Evolutionary conservation across 2,797 vertebrate genomes (phyloP), one percentile per base, ranked within the genome.

Genomic region (Neosilurus hyrtlii): DNA sequence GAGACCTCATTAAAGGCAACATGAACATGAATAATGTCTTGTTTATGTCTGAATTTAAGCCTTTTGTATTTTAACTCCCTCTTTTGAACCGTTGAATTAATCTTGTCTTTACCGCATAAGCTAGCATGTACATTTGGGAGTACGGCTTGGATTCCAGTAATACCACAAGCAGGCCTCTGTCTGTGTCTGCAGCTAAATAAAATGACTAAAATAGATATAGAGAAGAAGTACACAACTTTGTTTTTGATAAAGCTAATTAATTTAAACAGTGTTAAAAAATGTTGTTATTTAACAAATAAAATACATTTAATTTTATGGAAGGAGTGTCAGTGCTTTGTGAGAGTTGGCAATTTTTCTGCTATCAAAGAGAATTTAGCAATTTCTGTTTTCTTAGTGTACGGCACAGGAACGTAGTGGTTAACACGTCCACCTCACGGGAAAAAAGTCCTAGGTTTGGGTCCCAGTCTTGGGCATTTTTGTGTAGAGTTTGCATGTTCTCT

Each of bases 1-100:
- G 57, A 77, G 57, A 62, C 57, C 57, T 77, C 35, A 61, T 77
- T 77, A 62, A 61, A 77, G 74, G 43, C 7, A 77, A 18, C 56
- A 77, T 24, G 74, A 62, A 20, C 11, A n/a, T 24, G 56, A 76
- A 76, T 76, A 76, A 61, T 61, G 11, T n/a, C 35, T 62, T 49
- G 62, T 77, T 49, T 62, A 62, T 77, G n/a, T 49, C 59, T 62
- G 35, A 24, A 16, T 62, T 62, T 16, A 9, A 62, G 24, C 1
- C 35, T 61, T 76, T 66, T 66, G 20, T 49, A n/a, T 77, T 77
- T 49, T 77, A 77, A 16, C 57, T 62, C 22, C 18, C 9, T 35
- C 26, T 22, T 57, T 74, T 11, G 9, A 24, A 24, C 74, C 62
- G 74, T n/a, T 77, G 22, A 62, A 62, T 77, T 3, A 43, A 61